Evolutionary conservation across 1,140 invertebrate genomes (phyloP).

Genomic region (Leguminivora glycinivorella): DNA sequence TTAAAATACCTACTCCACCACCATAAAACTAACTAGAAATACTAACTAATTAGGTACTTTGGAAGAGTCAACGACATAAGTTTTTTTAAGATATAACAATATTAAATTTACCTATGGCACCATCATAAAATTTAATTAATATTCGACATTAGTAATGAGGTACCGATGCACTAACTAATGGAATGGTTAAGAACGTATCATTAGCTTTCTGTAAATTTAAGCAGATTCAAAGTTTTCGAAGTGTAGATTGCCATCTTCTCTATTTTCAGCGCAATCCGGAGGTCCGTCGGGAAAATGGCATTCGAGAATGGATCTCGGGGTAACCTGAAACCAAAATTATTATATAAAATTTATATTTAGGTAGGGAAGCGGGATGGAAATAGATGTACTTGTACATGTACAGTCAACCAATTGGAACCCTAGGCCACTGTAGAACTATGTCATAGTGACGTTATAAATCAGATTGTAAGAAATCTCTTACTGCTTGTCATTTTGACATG

Average conservation of each 20-base stretch:
- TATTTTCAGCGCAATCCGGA: neutral
- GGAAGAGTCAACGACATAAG: too few species aligned
- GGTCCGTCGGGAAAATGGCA: conserved; percentile 36
- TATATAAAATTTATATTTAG: neutral
- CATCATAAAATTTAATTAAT: neutral
- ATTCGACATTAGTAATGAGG: neutral
- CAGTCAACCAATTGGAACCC: too few species aligned
- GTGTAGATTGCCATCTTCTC: neutral
- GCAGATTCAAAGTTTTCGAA: conserved; percentile 18
- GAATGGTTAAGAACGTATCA: neutral
- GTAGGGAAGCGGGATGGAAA: too few species aligned
- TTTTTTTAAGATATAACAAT: neutral
- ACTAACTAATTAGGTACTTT: too few species aligned
- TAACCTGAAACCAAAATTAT: conserved; percentile 49
- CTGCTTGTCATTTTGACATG: too few species aligned
- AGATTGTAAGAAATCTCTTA: too few species aligned
- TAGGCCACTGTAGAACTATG: too few species aligned
- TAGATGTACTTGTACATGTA: too few species aligned
- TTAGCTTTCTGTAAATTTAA: neutral
- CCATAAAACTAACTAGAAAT: too few species aligned
- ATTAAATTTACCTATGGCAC: neutral
- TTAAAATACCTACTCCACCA: too few species aligned
- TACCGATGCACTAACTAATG: conserved; percentile 27
- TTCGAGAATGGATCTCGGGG: conserved; percentile 49
- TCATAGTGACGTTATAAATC: too few species aligned